A percentile compares a stretch with the other conserved stretches of the same genome.
Evolutionary conservation across 2,888 invertebrate species (phyloP).

Genomic region (Aleiodes leptofemur): DNA sequence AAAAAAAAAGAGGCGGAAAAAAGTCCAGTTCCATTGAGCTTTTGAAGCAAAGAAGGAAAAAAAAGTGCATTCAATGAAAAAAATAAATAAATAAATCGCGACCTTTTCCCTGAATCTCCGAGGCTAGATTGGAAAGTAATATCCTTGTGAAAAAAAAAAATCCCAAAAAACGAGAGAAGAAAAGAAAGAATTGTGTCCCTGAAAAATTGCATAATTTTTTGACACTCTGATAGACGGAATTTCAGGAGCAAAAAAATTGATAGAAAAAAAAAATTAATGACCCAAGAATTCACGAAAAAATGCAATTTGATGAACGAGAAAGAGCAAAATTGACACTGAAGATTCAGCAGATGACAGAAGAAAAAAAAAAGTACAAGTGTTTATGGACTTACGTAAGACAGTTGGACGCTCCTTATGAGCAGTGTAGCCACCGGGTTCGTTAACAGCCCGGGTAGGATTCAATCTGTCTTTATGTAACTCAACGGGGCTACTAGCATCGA

Average conservation of each 20-base stretch:
- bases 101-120: slow-evolving; percentile 21
- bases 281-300: background rate
- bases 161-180: background rate
- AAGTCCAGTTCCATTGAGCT: background rate
- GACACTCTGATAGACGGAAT: background rate
- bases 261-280: background rate
- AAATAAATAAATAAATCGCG: background rate
- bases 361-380: slow-evolving; percentile 28
- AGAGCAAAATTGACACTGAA: slow-evolving; percentile 24
- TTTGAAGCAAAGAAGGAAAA: background rate
- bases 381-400: slow-evolving; percentile 42
- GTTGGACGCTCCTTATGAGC: slow-evolving; percentile 40
- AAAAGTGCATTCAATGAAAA: background rate
- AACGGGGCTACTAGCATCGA: slow-evolving; percentile 35
- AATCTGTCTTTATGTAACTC: slow-evolving; percentile 67
- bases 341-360: background rate
- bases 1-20: too few relatives aligned
- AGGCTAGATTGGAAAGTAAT: slow-evolving; percentile 19
- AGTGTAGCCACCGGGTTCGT: slow-evolving; percentile 60
- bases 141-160: slow-evolving; percentile 1
- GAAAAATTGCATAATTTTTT: background rate
- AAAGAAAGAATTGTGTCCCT: background rate
- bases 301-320: background rate
- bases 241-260: background rate
- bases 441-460: slow-evolving; percentile 64